Evolutionary conservation across 2,113 vertebrate species (phyloP).

Genomic region (Mormoops blainvillei): DNA sequence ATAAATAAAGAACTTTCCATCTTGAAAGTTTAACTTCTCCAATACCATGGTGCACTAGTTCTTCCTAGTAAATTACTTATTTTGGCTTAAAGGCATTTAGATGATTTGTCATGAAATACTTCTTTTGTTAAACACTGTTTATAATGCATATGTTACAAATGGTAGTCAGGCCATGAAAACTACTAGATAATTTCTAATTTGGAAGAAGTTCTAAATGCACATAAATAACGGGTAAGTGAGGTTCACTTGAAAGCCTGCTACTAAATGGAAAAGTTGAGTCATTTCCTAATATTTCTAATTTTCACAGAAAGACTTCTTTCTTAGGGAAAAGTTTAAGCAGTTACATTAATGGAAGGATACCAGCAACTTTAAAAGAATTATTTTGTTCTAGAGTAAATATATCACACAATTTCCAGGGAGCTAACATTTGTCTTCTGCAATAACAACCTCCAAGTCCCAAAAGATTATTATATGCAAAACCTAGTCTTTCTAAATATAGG

Average conservation of each 20-base stretch:
- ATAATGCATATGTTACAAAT: not conserved
- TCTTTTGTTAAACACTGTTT: not conserved
- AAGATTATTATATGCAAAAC: not conserved
- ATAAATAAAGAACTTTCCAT: too few species aligned
- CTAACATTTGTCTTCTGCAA: not conserved
- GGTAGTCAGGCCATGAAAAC: not conserved
- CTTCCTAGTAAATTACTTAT: not conserved
- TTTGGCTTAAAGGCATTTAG: not conserved
- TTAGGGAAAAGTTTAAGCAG: slow-evolving; percentile 3
- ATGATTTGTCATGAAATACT: not conserved
- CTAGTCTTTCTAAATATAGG: not conserved
- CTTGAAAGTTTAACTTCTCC: not conserved
- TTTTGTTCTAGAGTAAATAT: not conserved
- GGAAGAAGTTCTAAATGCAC: not conserved
- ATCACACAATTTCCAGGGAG: not conserved
- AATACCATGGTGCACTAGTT: not conserved
- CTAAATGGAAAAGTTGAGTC: slow-evolving; percentile 53
- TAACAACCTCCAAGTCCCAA: not conserved
- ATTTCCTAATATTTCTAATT: not conserved
- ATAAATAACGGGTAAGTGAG: not conserved
- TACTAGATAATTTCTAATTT: slow-evolving; percentile 7
- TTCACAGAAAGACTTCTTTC: slow-evolving; percentile 47
- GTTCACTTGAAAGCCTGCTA: not conserved
- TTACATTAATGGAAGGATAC: not conserved
- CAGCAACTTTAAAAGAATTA: slow-evolving; percentile 6